Conservation (phyloP, 2,113 vertebrate species). For the Erythrocercus mccallii region DNA sequence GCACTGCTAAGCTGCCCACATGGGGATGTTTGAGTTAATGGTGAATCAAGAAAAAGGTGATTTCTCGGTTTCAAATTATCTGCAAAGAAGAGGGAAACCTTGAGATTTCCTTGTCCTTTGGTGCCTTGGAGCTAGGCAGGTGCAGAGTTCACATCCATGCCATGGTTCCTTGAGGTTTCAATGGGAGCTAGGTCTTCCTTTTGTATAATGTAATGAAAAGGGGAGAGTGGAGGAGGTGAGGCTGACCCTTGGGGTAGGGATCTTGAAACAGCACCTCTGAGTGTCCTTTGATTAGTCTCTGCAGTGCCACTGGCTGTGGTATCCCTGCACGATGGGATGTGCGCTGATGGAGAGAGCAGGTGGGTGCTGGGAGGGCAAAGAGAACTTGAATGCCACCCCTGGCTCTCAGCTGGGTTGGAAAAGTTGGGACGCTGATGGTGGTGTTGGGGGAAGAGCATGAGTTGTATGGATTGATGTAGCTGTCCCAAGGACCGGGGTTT, state of each 20-base stretch:
- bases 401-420: not conserved
- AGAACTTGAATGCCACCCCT: not conserved
- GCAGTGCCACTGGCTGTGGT: accelerated
- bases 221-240: not conserved
- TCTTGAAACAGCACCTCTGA: accelerated
- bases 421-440: not conserved
- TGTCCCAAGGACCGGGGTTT: not conserved
- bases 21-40: not conserved
- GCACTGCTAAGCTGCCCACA: not conserved
- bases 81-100: not conserved
- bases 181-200: not conserved
- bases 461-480: not conserved
- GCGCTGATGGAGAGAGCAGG: not conserved
- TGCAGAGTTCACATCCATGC: not conserved
- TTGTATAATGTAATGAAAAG: not conserved
- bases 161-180: not conserved
- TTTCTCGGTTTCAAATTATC: not conserved
- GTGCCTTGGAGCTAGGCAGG: not conserved
- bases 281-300: not conserved
- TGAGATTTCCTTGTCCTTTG: not conserved
- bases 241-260: not conserved
- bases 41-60: not conserved
- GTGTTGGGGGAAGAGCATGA: not conserved
- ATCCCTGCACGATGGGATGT: accelerated
- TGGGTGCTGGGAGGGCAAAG: not conserved